Evolutionary conservation across 2,113 vertebrate genomes (phyloP).

Genomic region (Numenius arquata): DNA sequence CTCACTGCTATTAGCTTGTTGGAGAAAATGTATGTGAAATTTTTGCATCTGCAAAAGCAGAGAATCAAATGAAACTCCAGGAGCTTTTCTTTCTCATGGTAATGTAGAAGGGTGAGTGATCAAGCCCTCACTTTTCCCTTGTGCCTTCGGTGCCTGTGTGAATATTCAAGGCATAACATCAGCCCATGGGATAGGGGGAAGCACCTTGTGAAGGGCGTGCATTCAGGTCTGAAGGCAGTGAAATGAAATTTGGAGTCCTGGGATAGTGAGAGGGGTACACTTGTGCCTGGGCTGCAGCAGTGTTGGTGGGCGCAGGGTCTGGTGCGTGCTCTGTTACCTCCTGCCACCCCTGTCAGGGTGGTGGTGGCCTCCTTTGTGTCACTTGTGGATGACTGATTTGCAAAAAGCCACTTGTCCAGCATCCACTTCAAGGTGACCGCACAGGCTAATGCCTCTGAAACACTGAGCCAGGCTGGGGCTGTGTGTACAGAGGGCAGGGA

Average conservation of each 20-base stretch:
- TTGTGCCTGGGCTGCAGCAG: neutral
- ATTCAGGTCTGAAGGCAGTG: neutral
- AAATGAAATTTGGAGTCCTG: neutral
- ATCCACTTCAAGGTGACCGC: neutral
- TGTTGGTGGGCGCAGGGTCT: fast-evolving
- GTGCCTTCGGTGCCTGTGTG: fast-evolving
- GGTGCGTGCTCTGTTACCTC: neutral
- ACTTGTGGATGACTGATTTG: neutral
- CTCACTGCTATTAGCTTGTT: neutral
- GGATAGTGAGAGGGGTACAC: fast-evolving
- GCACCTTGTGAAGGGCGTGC: neutral
- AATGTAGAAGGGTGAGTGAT: neutral
- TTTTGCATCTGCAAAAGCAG: neutral
- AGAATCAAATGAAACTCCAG: neutral
- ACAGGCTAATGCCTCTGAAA: neutral
- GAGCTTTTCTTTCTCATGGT: neutral
- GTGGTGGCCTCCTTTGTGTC: neutral
- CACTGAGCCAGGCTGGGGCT: neutral
- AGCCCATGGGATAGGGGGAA: neutral
- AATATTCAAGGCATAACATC: neutral
- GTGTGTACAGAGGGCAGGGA: constrained; percentile 36
- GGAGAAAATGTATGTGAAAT: neutral
- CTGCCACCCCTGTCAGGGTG: neutral
- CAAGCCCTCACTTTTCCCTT: neutral
- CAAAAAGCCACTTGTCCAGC: neutral